phyloP scores from a whole-genome alignment of 2,797 vertebrate genomes.

The Percopsis omiscomaycus region DNA sequence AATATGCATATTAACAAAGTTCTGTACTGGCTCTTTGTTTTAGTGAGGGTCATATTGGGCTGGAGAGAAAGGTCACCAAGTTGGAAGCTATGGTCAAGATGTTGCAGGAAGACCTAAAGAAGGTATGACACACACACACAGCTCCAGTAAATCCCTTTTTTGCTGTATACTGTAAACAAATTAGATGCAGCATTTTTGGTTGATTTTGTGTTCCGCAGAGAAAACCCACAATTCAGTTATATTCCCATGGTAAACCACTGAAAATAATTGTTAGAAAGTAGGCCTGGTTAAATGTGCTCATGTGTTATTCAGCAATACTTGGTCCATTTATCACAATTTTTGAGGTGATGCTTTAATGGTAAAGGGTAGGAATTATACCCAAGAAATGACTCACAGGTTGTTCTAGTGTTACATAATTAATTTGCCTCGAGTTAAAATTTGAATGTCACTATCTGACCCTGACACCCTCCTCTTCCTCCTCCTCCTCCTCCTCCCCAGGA shows the following conservation, averaged over 20 bases:
- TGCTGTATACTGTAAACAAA: background rate
- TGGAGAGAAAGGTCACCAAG: slow-evolving; percentile 94
- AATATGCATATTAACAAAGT: too few relatives aligned
- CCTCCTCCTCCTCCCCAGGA: slow-evolving; percentile 75
- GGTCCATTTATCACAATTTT: too few relatives aligned
- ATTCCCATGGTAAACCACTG: too few relatives aligned
- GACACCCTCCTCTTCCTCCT: background rate
- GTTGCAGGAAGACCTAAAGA: slow-evolving; percentile 95
- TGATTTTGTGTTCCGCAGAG: background rate
- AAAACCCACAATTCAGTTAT: too few relatives aligned
- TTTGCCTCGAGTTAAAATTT: background rate
- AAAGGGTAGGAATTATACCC: too few relatives aligned
- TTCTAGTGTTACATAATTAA: too few relatives aligned
- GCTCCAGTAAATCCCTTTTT: background rate
- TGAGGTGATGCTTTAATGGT: background rate
- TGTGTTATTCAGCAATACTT: too few relatives aligned
- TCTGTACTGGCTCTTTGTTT: background rate
- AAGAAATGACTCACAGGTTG: too few relatives aligned
- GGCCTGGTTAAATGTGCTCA: too few relatives aligned
- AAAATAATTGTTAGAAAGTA: too few relatives aligned
- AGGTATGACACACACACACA: slow-evolving; percentile 74
- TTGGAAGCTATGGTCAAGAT: slow-evolving; percentile 96
- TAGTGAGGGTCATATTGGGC: slow-evolving; percentile 91
- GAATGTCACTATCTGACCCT: background rate
- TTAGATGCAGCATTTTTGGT: too few relatives aligned